Conservation (phyloP, 2,797 vertebrate genomes). For the Lepus oiostolus region DNA sequence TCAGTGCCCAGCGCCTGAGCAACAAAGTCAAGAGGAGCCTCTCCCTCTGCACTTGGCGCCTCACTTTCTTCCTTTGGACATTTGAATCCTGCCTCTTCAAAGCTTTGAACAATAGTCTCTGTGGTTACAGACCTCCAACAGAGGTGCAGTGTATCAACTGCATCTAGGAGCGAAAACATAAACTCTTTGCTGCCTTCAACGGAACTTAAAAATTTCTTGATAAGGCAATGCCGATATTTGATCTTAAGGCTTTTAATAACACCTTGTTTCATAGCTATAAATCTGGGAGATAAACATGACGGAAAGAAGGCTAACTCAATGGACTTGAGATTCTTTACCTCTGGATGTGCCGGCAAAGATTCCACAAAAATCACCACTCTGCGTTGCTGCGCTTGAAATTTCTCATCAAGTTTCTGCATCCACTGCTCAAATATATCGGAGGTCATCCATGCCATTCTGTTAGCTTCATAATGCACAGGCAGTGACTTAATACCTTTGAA, state of each 20-base stretch:
- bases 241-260: slow-evolving; percentile 87
- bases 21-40: slow-evolving; percentile 79
- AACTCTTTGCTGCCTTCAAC: slow-evolving; percentile 87
- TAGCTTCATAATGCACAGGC: slow-evolving; percentile 87
- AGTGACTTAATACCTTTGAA: slow-evolving; percentile 78
- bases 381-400: slow-evolving; percentile 86
- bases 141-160: slow-evolving; percentile 84
- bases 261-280: slow-evolving; percentile 80
- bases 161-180: slow-evolving; percentile 84
- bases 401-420: slow-evolving; percentile 86
- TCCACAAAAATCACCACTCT: slow-evolving; percentile 85
- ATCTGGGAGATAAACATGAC: slow-evolving; percentile 78
- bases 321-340: slow-evolving; percentile 85
- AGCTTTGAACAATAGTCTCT: slow-evolving; percentile 82
- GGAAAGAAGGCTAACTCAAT: slow-evolving; percentile 85
- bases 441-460: slow-evolving; percentile 83
- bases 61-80: slow-evolving; percentile 71
- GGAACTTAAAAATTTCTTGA: slow-evolving; percentile 87
- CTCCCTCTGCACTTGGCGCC: background rate
- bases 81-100: slow-evolving; percentile 80
- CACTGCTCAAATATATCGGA: slow-evolving; percentile 86
- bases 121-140: slow-evolving; percentile 86
- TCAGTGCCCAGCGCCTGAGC: slow-evolving; percentile 80
- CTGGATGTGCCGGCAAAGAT: slow-evolving; percentile 82
- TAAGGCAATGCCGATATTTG: slow-evolving; percentile 86